A percentile compares a stretch with the other conserved stretches of the same genome.
Evolutionary conservation across 2,797 vertebrate species (phyloP).

Genomic region (Paratrypauchen microcephalus): DNA sequence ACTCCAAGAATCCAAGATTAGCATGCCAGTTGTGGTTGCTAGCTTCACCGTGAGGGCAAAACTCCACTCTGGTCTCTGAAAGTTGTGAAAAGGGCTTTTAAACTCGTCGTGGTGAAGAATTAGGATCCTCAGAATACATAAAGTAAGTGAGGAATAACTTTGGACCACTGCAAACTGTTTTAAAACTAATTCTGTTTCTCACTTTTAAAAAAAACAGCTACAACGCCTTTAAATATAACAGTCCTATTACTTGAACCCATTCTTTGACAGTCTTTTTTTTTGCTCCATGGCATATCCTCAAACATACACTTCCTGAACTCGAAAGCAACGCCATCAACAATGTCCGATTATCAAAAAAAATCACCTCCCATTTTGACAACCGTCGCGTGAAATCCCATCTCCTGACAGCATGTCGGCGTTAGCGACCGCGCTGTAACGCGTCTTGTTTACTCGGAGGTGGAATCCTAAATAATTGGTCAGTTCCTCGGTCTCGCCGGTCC

Average conservation of each 20-base stretch:
- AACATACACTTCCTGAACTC: not conserved
- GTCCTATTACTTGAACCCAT: not conserved
- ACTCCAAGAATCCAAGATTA: no score
- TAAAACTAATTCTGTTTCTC: no score
- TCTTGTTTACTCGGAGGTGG: constrained; percentile 65
- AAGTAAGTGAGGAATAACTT: no score
- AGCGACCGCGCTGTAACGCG: constrained; percentile 45
- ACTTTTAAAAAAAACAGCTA: no score
- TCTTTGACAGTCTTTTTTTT: not conserved
- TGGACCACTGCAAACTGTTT: no score
- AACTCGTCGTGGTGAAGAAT: no score
- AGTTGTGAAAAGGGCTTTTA: no score
- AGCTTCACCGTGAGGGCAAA: no score
- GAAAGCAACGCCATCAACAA: not conserved
- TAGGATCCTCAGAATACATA: no score
- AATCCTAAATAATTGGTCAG: constrained; percentile 63
- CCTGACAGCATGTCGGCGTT: constrained; percentile 48
- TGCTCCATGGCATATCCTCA: not conserved
- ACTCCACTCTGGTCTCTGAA: no score
- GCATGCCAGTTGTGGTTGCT: no score
- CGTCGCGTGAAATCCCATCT: constrained; percentile 24
- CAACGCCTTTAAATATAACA: not conserved
- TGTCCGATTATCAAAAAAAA: constrained; percentile 32
- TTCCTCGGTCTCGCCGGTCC: constrained; percentile 39
- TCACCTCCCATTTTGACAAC: constrained; percentile 39